Percentiles rank a stretch among this genome's conserved stretches.
Evolutionary conservation across 2,113 vertebrate genomes (phyloP).

Genomic region (Polyodon spathula): DNA sequence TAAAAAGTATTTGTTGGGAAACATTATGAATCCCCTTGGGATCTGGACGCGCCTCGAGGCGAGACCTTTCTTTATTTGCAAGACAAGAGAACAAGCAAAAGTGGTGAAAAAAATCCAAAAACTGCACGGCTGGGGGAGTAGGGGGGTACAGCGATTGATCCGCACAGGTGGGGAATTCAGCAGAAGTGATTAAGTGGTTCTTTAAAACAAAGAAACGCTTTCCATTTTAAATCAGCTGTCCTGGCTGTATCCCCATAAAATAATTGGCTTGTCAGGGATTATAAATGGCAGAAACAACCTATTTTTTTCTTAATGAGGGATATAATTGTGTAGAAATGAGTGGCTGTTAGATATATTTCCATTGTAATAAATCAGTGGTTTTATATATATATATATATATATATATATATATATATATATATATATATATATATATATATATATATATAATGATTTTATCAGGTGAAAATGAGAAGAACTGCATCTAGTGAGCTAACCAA

Average conservation of each 20-base stretch:
- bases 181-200: not conserved
- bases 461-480: too few species aligned
- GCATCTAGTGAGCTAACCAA: too few species aligned
- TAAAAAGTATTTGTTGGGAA: not conserved
- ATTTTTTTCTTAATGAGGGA: too few species aligned
- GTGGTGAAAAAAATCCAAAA: not conserved
- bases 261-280: not conserved
- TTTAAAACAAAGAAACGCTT: not conserved
- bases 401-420: too few species aligned
- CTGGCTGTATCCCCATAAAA: not conserved
- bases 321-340: too few species aligned
- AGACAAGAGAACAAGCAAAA: constrained; percentile 2
- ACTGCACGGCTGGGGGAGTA: not conserved
- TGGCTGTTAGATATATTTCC: too few species aligned
- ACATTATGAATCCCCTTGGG: not conserved
- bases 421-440: too few species aligned
- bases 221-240: not conserved
- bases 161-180: not conserved
- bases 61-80: not conserved
- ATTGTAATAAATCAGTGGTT: too few species aligned
- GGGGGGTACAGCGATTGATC: not conserved
- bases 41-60: not conserved
- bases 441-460: too few species aligned
- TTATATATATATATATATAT: too few species aligned
- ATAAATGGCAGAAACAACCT: too few species aligned